A percentile compares a stretch with the other conserved stretches of the same genome.
Evolutionary conservation across 2,113 vertebrate genomes (phyloP).

Genomic region (Passer domesticus): DNA sequence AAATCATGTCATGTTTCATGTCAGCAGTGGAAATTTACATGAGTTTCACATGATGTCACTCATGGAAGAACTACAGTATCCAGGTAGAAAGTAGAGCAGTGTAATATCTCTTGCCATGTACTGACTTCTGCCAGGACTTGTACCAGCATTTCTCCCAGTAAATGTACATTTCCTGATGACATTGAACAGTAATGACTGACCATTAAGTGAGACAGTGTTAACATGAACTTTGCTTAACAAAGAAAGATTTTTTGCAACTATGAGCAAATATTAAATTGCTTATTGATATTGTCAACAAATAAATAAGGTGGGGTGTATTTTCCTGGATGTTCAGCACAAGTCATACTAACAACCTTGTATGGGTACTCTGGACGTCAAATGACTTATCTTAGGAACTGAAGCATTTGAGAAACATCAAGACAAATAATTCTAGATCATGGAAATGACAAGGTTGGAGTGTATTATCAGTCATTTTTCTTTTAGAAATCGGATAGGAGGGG

Average conservation of each 20-base stretch:
- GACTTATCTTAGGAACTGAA: not conserved
- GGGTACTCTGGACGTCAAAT: not conserved
- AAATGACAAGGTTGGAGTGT: not conserved
- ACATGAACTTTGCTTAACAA: not conserved
- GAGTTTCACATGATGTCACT: not conserved
- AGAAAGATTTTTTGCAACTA: not conserved
- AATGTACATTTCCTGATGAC: not conserved
- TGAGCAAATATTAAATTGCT: constrained; percentile 10
- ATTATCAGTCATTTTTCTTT: not conserved
- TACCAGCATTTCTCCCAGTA: not conserved
- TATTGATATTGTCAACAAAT: not conserved
- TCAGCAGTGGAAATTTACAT: not conserved
- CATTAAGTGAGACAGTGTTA: not conserved
- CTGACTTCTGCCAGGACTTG: not conserved
- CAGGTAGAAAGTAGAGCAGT: not conserved
- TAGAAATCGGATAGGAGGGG: not conserved
- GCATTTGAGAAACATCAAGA: not conserved
- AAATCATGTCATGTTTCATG: not conserved
- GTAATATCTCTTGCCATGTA: not conserved
- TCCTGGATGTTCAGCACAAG: not conserved
- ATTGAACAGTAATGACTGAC: not conserved
- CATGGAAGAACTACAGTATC: not conserved
- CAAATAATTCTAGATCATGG: not conserved
- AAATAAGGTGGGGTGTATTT: not conserved
- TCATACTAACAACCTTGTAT: not conserved